Base-by-base conservation (phyloP, 1,140 invertebrate genomes). In the Drosophila parvula region DNA sequence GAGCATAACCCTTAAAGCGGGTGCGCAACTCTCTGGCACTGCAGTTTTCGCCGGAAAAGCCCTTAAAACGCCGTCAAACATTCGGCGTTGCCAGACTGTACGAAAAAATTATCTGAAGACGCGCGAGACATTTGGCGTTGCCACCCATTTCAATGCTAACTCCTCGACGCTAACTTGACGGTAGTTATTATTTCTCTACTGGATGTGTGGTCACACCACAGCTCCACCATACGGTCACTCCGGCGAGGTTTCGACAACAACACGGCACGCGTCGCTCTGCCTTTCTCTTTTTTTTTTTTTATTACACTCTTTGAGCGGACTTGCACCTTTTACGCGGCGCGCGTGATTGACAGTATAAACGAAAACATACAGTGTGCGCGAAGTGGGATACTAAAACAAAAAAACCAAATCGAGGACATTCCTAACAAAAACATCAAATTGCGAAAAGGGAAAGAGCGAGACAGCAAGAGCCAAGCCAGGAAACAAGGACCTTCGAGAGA, bases 221-320 rank as follows among this genome's bases (percentile, higher is more conserved):
- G 12, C 12, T 14, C 3, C 12, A 12, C 12, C 36, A 14, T 14
- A 45, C 12, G 44, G 44, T 7, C 44, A 45, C 44, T 45, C 22
- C 6, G 3, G 22, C 6, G 14, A 9, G 2, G 7, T 34, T 9
- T 45, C 27, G 12, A 45, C 44, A 45, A 45, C 22, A 45, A 45
- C 11, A 45, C 18, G 44, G 44, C 22, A n/a, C 45, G 45, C 45
- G 64, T 70, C 51, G 55, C 45, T 71, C 51, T 47, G 30, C 50
- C 44, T 64, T 63, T 64, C 50, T 74, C 41, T 62, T 75, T 75
- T 77, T 68, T 22, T 22, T 22, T 76, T 77, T 78, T 76, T 76
- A 38, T 41, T 47, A 43, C 36, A 48, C 43, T 50, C 32, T 74
- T 38, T 30, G 41, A n/a, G 51, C 50, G 16, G n/a, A 53, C 57